Base-by-base conservation (phyloP, 64 coral and sea anemone species). In the Hydrozoanthus tunicans region DNA sequence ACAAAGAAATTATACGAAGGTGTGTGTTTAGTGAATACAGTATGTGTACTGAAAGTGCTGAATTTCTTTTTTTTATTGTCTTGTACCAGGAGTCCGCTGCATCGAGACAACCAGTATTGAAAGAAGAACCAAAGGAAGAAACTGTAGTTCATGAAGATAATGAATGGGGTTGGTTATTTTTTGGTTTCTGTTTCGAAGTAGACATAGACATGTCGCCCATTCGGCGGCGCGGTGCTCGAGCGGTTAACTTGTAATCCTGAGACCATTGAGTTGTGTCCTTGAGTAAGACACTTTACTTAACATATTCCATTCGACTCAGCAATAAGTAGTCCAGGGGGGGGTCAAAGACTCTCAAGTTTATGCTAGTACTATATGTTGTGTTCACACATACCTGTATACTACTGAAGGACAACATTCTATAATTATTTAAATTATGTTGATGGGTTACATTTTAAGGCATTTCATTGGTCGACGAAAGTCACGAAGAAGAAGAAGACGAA, bases 91-190 rank as follows among this genome's bases (percentile, higher is more conserved):
- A 83, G 60, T 92, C 86, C 10, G 71, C 91, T 51, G 91, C 83
- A 51, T 71, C 60, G 10, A 86, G 80, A 91, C 71, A 81, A 63
- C 61, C 88, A 67, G 65, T 83, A 54, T 63, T 83, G 15, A 94
- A 90, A 89, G 73, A 56, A 58, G 91, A 81, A 57, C 63, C 73
- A 56, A 80, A 79, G 51, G 91, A 91, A 51, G 93, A 93, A 11
- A 89, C 81, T 56, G 77, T 98, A 56, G 70, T 89, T 11, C 96
- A 98, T 15, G 96, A 98, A 64, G 91, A 93, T 73, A 98, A 98
- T 23, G 96, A 98, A 7, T 98, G 89, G 88, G 96, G 96, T 98
- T 26, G 63, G 88, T 94, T 52, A 14, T 43, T 9, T 58, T 90
- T 77, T 25, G 52, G 23, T 57, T 20, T 6, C 25, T 54, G 51